phyloP scores from a whole-genome alignment of 2,888 invertebrate species.

The Hypomecis punctinalis region DNA sequence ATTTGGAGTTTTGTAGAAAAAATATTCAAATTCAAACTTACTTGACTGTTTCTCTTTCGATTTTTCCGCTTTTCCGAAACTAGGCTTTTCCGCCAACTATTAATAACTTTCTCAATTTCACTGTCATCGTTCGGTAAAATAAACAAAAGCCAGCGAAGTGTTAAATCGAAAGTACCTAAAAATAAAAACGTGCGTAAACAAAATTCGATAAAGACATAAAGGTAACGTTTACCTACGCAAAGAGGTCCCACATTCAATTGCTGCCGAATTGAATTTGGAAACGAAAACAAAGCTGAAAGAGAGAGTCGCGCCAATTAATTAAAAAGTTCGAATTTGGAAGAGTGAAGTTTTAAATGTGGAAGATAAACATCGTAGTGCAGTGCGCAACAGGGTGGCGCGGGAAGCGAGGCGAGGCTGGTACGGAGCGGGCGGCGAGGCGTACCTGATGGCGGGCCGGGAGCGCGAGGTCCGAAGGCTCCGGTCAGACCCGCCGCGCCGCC shows the following conservation, averaged over 20 bases:
- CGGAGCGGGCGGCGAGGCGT: constrained; percentile 56
- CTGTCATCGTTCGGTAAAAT: constrained; percentile 26
- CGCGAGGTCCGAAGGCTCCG: constrained; percentile 63
- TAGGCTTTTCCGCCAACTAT: constrained; percentile 29
- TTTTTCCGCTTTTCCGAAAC: constrained; percentile 24
- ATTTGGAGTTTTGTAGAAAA: constrained; percentile 13
- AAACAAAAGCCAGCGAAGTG: constrained; percentile 34
- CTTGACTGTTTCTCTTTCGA: constrained; percentile 18
- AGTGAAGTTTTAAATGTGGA: constrained; percentile 32
- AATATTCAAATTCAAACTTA: constrained; percentile 26
- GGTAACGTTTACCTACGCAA: constrained; percentile 31
- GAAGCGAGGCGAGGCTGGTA: constrained; percentile 45
- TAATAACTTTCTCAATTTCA: constrained; percentile 29
- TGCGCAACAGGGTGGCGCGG: constrained; percentile 79
- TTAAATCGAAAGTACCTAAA: constrained; percentile 33
- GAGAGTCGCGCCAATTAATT: constrained; percentile 33
- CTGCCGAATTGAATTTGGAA: constrained; percentile 29
- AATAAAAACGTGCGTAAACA: constrained; percentile 33
- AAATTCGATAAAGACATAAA: constrained; percentile 27
- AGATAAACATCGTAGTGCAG: constrained; percentile 75
- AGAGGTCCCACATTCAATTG: constrained; percentile 31
- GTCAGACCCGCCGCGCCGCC: constrained; percentile 72
- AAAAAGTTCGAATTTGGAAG: constrained; percentile 33
- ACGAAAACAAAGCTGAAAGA: constrained; percentile 35
- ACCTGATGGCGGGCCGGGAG: constrained; percentile 67